These are phyloP conservation scores for Plebejus melissa DNA, from an alignment of 2,888 invertebrate species.

Conservation along the genomic window DNA sequence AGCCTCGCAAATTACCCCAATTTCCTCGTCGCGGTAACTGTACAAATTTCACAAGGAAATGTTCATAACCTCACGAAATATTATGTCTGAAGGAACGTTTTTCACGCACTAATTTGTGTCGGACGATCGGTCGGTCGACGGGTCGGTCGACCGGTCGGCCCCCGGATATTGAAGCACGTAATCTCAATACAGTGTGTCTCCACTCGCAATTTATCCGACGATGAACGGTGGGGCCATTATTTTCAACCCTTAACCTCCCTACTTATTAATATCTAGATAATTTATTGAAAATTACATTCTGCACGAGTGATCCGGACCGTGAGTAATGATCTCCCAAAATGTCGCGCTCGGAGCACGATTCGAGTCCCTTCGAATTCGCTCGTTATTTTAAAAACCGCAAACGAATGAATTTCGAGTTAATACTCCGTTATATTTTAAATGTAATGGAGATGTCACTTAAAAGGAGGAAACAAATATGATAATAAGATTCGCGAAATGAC, in stretches of 20 bases:
- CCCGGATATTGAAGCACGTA: slow-evolving; percentile 78
- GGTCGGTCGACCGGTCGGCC: slow-evolving; percentile 34
- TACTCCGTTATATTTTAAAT: slow-evolving; percentile 32
- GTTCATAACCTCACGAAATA: slow-evolving; percentile 45
- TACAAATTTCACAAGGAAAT: slow-evolving; percentile 45
- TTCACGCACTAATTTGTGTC: slow-evolving; percentile 49
- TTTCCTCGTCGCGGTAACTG: slow-evolving; percentile 44
- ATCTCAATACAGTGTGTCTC: slow-evolving; percentile 74
- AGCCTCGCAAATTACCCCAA: slow-evolving; percentile 45
- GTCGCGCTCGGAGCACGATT: slow-evolving; percentile 11
- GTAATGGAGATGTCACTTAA: slow-evolving; percentile 23
- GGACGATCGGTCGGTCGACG: slow-evolving; percentile 38
- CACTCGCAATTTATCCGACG: slow-evolving; percentile 75
- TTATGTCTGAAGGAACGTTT: slow-evolving; percentile 44
- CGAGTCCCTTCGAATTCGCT: background rate
- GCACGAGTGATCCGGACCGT: slow-evolving; percentile 61
- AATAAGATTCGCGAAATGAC: slow-evolving; percentile 15
- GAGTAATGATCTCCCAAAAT: slow-evolving; percentile 45
- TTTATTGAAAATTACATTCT: slow-evolving; percentile 79
- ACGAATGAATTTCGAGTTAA: slow-evolving; percentile 11
- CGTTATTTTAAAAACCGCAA: slow-evolving; percentile 23
- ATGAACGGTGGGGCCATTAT: slow-evolving; percentile 73
- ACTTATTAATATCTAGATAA: slow-evolving; percentile 78
- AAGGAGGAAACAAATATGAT: slow-evolving; percentile 16
- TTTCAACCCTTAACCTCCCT: slow-evolving; percentile 73